Percentiles rank a stretch among this genome's conserved stretches.
Conservation (phyloP, 2,797 vertebrate genomes). For the Acipenser transmontanus region DNA sequence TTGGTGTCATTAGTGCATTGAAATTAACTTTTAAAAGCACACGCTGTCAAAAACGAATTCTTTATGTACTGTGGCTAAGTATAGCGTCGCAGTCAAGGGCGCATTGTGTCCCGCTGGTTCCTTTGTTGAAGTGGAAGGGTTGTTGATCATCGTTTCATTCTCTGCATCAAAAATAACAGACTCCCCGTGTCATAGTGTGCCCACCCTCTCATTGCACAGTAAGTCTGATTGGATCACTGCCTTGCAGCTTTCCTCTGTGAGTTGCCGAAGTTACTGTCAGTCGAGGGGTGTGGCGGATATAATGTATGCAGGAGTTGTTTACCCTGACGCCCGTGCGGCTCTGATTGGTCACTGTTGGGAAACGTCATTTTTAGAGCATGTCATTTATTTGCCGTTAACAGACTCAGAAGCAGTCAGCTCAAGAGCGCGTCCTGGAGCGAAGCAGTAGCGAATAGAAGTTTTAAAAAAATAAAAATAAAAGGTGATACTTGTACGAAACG, state of each 20-base stretch:
- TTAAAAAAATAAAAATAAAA: too few species aligned
- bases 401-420: not conserved
- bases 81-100: too few species aligned
- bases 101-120: too few species aligned
- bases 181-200: too few species aligned
- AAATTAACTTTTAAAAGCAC: too few species aligned
- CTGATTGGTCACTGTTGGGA: not conserved
- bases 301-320: not conserved
- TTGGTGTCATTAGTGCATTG: too few species aligned
- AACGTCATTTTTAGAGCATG: not conserved
- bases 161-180: too few species aligned
- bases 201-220: not conserved
- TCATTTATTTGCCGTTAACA: not conserved
- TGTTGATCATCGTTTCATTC: too few species aligned
- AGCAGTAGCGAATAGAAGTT: too few species aligned
- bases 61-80: too few species aligned
- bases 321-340: not conserved
- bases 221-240: not conserved
- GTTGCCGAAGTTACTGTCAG: not conserved
- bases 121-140: too few species aligned
- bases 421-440: not conserved
- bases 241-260: not conserved
- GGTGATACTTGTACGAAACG: conserved; percentile 11
- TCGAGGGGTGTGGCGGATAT: not conserved
- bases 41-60: too few species aligned